Evolutionary conservation across 2,113 vertebrate genomes (phyloP).

Genomic region (Neolamprologus sp.): DNA sequence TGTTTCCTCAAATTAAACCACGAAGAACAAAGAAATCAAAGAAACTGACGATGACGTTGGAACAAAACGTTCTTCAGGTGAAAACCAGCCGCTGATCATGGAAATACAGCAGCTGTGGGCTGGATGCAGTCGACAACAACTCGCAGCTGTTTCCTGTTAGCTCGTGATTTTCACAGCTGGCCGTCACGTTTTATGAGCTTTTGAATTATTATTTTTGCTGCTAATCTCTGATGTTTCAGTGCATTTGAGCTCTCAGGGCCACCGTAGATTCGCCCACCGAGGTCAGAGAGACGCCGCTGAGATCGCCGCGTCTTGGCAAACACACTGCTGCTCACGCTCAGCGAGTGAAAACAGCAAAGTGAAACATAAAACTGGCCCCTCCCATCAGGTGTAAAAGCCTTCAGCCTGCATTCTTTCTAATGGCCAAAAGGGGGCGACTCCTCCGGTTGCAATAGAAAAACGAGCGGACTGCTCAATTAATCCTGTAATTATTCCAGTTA

Average conservation of each 20-base stretch:
- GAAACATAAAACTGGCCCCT: background rate
- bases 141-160: background rate
- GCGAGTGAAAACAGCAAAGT: background rate
- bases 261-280: background rate
- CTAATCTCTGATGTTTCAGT: background rate
- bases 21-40: background rate
- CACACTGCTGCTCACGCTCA: background rate
- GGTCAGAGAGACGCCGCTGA: background rate
- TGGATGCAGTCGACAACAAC: background rate
- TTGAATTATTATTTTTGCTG: background rate
- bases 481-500: background rate
- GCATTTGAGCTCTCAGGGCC: background rate
- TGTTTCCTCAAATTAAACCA: background rate
- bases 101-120: background rate
- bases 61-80: accelerated
- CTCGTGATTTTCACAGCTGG: accelerated
- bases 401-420: background rate
- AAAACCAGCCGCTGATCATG: accelerated
- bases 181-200: accelerated
- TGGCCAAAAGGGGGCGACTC: background rate
- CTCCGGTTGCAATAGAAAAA: accelerated
- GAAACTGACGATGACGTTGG: background rate
- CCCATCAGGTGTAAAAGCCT: background rate
- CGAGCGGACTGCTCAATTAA: background rate
- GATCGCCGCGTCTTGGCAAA: background rate